phyloP scores from a whole-genome alignment of 2,888 invertebrate genomes.

The Trachelus iudaicus region DNA sequence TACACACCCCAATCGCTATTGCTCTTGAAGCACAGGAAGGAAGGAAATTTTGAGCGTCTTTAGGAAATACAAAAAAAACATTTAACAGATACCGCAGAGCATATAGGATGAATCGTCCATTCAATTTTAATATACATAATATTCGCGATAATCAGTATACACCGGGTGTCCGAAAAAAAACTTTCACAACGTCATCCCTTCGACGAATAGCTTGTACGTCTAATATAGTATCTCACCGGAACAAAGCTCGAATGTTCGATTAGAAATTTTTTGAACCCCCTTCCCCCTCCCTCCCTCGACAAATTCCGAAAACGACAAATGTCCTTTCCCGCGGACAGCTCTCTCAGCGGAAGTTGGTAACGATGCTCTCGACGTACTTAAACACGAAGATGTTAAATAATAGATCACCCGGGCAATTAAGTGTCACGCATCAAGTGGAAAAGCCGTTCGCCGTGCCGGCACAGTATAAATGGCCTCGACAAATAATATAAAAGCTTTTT shows the following conservation, averaged over 20 bases:
- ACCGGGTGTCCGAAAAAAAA: not conserved
- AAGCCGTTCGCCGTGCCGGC: not conserved
- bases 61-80: not conserved
- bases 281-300: not conserved
- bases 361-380: not conserved
- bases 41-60: not conserved
- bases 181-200: too few relatives aligned
- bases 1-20: not conserved
- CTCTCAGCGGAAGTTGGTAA: not conserved
- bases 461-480: not conserved
- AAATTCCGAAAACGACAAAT: not conserved
- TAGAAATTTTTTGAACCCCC: constrained; percentile 15
- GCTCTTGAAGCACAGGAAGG: not conserved
- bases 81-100: not conserved
- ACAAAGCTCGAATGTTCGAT: not conserved
- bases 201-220: too few relatives aligned
- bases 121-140: not conserved
- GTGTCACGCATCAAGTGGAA: not conserved
- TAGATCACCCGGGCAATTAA: not conserved
- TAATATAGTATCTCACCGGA: not conserved
- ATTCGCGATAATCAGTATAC: not conserved
- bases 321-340: not conserved
- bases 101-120: not conserved
- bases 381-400: not conserved
- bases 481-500: not conserved